These are phyloP conservation scores for Marcusenius ussheri DNA, from an alignment of 2,113 vertebrate genomes.

Conservation along the genomic window DNA sequence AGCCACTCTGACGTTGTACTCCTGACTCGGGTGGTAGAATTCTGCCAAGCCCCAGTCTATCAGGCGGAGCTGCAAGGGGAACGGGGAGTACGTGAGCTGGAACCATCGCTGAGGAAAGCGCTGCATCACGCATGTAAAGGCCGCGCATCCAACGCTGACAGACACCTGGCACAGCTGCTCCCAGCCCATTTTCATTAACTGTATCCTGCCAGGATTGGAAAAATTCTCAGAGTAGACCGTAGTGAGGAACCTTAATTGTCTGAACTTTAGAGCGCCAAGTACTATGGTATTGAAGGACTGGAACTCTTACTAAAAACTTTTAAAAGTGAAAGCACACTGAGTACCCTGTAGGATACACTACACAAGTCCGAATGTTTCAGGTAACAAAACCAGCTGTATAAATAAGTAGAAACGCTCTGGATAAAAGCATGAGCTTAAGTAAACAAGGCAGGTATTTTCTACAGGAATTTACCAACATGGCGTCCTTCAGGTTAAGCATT, in stretches of 20 bases:
- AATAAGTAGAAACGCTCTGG: not conserved
- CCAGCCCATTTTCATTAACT: not conserved
- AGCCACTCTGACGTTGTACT: conserved; percentile 23
- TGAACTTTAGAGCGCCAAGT: not conserved
- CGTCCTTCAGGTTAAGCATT: not conserved
- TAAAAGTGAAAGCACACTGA: not conserved
- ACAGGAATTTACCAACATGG: not conserved
- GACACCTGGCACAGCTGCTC: not conserved
- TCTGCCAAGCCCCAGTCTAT: conserved; percentile 26
- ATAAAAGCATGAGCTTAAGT: not conserved
- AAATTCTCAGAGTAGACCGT: not conserved
- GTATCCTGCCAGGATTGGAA: not conserved
- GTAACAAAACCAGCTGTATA: not conserved
- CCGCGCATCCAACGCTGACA: too few species aligned
- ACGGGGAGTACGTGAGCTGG: not conserved
- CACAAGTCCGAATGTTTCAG: not conserved
- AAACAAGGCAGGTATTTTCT: not conserved
- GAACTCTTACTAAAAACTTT: not conserved
- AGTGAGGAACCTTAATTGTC: not conserved
- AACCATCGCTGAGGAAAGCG: not conserved
- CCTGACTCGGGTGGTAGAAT: conserved; percentile 25
- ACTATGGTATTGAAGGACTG: not conserved
- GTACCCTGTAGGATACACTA: not conserved
- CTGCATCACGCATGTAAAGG: not conserved
- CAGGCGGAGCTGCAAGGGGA: conserved; percentile 11